These are phyloP conservation scores for Apotomis turbidana DNA, from an alignment of 2,888 invertebrate genomes.

Conservation along the genomic window DNA sequence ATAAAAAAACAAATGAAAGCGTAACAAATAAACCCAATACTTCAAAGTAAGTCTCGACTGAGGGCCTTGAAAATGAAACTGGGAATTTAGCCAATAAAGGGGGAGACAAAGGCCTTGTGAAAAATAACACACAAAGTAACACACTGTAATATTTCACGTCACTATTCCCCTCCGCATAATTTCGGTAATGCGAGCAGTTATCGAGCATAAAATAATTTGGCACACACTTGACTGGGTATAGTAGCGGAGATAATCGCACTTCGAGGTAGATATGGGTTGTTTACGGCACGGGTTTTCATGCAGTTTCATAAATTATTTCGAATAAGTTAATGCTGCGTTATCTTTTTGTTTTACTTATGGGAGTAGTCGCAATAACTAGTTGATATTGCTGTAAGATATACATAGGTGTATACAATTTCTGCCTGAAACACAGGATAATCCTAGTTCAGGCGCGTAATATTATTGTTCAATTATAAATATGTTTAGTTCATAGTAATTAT, in stretches of 20 bases:
- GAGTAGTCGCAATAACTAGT: no score
- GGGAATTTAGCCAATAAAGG: slow-evolving; percentile 65
- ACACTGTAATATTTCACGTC: slow-evolving; percentile 56
- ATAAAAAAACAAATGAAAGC: background rate
- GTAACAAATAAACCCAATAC: slow-evolving; percentile 9
- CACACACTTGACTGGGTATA: slow-evolving; percentile 36
- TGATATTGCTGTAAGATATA: no score
- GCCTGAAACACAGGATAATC: no score
- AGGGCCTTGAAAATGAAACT: slow-evolving; percentile 57
- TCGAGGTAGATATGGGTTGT: slow-evolving; percentile 18
- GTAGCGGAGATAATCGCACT: slow-evolving; percentile 34
- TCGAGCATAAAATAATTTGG: slow-evolving; percentile 42
- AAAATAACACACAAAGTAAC: slow-evolving; percentile 45
- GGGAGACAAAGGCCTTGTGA: slow-evolving; percentile 52
- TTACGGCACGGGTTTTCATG: slow-evolving; percentile 5
- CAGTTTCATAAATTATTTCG: slow-evolving; percentile 4
- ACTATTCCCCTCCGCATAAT: slow-evolving; percentile 67
- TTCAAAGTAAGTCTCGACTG: slow-evolving; percentile 31
- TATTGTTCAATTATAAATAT: no score
- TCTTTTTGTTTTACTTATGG: background rate
- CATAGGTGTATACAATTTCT: no score
- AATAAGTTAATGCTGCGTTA: background rate
- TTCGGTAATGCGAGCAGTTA: slow-evolving; percentile 50
- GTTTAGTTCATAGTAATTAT: no score
- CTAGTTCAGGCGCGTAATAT: no score